Base-by-base conservation (phyloP, 2,888 invertebrate genomes). In the Drymonia ruficornis region DNA sequence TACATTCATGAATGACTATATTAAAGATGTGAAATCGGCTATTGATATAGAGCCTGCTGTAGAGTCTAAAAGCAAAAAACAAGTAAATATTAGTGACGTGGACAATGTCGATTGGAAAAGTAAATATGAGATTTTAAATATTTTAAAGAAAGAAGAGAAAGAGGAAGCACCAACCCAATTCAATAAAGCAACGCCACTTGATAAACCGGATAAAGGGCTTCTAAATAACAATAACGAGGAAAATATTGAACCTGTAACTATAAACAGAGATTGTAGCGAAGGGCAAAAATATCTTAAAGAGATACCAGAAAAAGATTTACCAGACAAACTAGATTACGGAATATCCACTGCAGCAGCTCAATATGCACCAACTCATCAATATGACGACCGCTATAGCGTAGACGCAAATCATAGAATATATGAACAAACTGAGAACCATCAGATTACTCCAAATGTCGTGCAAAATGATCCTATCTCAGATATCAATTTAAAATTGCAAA, bases 61-160 rank as follows among this genome's bases (percentile, higher is more conserved):
- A 47, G 47, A 52, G 13, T 38, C 36, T 23, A n/a, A 46, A 9
- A 49, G 59, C n/a, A 43, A 49, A 34, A 58, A 59, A 40, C 65
- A 59, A 36, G 38, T 55, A 1, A 59, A 55, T 23, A 15, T 69
- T 8, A 65, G 54, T 57, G 49, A 59, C 15, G 67, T 72, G 51
- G 76, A 81, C 40, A 81, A 77, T 55, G 59, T 54, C 28, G 88
- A 91, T 64, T 92, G 92, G 92, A 89, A 83, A 72, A 88, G 80
- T 59, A 92, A 92, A 80, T 92, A 92, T 56, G 83, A 86, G 50
- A 91, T 92, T 65, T 76, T 92, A 63, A 78, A 87, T 40, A 67
- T 84, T 67, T 64, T 92, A 45, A 90, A 88, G 59, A 76, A 78
- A 55, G 76, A 73, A 50, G 87, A 87, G 59, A 81, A 79, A 55